These are phyloP conservation scores for Thamnophis elegans DNA, from an alignment of 2,797 vertebrate species.

Conservation along the genomic window DNA sequence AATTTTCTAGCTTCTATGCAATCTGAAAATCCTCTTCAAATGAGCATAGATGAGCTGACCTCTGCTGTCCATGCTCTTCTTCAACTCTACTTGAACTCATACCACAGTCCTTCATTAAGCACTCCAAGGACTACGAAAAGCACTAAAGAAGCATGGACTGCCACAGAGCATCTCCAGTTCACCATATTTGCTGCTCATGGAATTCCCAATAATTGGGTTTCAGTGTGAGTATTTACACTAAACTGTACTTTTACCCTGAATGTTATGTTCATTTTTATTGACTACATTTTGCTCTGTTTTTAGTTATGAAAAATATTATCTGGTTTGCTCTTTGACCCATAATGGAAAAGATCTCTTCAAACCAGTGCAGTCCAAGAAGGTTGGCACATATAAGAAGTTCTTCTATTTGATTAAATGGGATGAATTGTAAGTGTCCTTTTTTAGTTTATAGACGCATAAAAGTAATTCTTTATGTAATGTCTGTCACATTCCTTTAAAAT, in stretches of 20 bases:
- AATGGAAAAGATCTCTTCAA: constrained; percentile 95
- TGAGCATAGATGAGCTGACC: constrained; percentile 80
- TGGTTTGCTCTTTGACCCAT: constrained; percentile 91
- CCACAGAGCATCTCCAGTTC: constrained; percentile 92
- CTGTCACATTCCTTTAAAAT: not conserved
- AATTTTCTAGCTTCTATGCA: constrained; percentile 71
- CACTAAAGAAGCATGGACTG: constrained; percentile 84
- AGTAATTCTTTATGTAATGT: constrained; percentile 26
- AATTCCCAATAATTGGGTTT: constrained; percentile 87
- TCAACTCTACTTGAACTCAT: constrained; percentile 82
- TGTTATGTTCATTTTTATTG: not conserved
- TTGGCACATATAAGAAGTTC: constrained; percentile 94
- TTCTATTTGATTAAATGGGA: constrained; percentile 99
- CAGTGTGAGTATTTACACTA: constrained; percentile 78
- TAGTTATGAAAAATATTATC: constrained; percentile 97
- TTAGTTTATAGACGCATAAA: constrained; percentile 9
- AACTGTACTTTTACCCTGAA: not conserved
- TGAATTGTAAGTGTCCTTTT: constrained; percentile 85
- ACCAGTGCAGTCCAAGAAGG: constrained; percentile 94
- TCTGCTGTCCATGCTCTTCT: constrained; percentile 84
- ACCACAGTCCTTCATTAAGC: constrained; percentile 59
- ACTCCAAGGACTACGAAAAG: constrained; percentile 55
- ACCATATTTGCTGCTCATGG: constrained; percentile 90
- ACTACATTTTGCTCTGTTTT: constrained; percentile 50
- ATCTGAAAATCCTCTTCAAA: constrained; percentile 77